These are phyloP conservation scores for Bradypodion ventrale DNA, from an alignment of 2,797 vertebrate species.

Conservation along the genomic window DNA sequence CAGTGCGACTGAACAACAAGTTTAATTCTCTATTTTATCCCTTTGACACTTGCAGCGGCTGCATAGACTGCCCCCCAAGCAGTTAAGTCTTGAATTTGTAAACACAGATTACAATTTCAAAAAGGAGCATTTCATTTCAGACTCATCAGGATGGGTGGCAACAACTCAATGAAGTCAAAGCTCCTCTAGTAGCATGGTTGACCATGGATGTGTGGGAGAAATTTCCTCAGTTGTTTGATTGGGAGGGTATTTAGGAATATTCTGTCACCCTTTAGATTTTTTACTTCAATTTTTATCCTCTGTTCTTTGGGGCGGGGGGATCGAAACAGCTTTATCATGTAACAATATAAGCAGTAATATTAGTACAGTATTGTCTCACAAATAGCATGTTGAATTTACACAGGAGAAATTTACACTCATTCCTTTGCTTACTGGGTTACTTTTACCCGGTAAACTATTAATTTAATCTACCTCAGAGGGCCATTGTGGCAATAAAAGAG, in stretches of 20 bases:
- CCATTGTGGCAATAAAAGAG: not conserved
- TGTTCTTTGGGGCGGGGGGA: not conserved
- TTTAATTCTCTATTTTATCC: not conserved
- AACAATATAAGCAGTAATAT: not conserved
- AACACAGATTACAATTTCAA: not conserved
- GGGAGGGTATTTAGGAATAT: not conserved
- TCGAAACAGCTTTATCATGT: not conserved
- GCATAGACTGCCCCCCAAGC: not conserved
- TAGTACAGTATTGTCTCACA: not conserved
- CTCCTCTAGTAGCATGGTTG: not conserved
- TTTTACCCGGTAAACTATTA: not conserved
- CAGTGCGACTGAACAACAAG: too few species aligned
- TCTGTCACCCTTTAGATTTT: not conserved
- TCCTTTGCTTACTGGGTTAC: not conserved
- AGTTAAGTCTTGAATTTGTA: not conserved
- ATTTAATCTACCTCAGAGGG: not conserved
- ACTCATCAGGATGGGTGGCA: not conserved
- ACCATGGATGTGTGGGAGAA: not conserved
- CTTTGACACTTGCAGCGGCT: conserved; percentile 12
- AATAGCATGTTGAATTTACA: not conserved
- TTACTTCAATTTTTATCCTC: not conserved
- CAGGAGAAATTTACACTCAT: not conserved
- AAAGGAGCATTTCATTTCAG: not conserved
- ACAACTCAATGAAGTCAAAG: not conserved
- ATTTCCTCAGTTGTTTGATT: not conserved